Evolutionary conservation across 35 echinoderm and acorn worm genomes (phyloP).

Genomic region (Diadema setosum): DNA sequence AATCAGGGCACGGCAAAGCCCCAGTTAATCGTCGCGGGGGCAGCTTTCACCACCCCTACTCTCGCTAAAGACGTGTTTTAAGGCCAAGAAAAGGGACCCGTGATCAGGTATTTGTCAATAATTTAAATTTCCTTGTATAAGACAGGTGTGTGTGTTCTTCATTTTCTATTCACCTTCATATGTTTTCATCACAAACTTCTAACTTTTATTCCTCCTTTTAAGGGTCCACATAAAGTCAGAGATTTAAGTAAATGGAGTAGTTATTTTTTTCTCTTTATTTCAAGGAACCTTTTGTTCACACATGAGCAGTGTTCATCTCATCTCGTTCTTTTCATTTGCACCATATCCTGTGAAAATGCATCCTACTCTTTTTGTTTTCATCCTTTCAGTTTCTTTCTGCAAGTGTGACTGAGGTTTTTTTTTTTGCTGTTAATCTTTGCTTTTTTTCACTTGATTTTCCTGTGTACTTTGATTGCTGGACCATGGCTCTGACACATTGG

Average conservation of each 20-base stretch:
- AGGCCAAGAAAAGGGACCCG: slow-evolving; percentile 10
- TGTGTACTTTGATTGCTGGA: too few species aligned
- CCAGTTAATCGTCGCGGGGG: slow-evolving; percentile 8
- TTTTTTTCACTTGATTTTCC: too few species aligned
- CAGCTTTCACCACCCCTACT: not conserved
- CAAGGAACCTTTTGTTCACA: not conserved
- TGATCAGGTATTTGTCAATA: slow-evolving; percentile 7
- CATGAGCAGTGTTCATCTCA: slow-evolving; percentile 16
- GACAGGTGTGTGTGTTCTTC: not conserved
- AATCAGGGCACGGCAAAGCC: slow-evolving; percentile 18
- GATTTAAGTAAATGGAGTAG: too few species aligned
- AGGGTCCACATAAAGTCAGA: too few species aligned
- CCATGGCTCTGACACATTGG: too few species aligned
- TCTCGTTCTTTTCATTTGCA: not conserved
- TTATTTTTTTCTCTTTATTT: not conserved
- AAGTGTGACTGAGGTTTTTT: too few species aligned
- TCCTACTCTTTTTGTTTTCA: not conserved
- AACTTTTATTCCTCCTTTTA: too few species aligned
- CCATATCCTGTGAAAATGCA: not conserved
- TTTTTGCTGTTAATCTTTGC: too few species aligned
- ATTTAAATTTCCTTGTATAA: not conserved
- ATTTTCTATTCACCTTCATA: too few species aligned
- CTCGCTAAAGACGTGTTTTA: slow-evolving; percentile 30
- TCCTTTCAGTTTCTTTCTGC: too few species aligned
- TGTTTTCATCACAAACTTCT: too few species aligned